Evolutionary conservation across 2,797 vertebrate species (phyloP), one percentile per base, ranked within the genome.

Genomic region (Alosa sapidissima): DNA sequence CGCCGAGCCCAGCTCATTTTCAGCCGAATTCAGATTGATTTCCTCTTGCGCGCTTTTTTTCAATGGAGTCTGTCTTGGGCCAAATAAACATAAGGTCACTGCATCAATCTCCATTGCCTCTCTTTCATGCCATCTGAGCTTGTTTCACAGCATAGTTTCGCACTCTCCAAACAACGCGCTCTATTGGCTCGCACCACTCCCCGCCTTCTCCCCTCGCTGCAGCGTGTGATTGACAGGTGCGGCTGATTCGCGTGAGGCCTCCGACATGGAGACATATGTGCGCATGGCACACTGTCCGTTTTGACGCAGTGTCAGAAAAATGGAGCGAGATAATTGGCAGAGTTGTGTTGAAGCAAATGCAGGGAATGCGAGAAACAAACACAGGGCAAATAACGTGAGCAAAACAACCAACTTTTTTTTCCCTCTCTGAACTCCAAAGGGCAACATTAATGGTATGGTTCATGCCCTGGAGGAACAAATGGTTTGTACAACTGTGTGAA

Each of bases 21-120:
- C 62, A 54, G 83, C 88, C 82, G 84, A 87, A 86, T 87, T 90
- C 88, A 90, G 85, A 90, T 89, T 85, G 91, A 90, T 89, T 89
- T 89, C 85, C 88, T 84, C 85, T 88, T 84, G 41, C 81, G 81
- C 87, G 60, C 65, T 84, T 72, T 86, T 87, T 88, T 82, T 89
- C 86, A 84, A 87, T 83, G 85, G 82, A 89, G 85, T 83, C 85
- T 55, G 75, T n/a, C 62, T 81, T 48, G 54, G 85, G 84, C 86
- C 85, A 88, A 89, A 90, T 90, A 89, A 90, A 90, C 91, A 90
- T 86, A 85, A 90, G 89, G 90, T 89, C 89, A 89, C 85, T 84
- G 85, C 88, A 90, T 90, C 85, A 88, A 87, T 90, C 87, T 89
- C 86, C 75, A 86, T 68, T 72, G 58, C 85, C 86, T 88, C 75